Evolutionary conservation across 2,888 invertebrate genomes (phyloP).

Genomic region (Athripsodes cinereus): DNA sequence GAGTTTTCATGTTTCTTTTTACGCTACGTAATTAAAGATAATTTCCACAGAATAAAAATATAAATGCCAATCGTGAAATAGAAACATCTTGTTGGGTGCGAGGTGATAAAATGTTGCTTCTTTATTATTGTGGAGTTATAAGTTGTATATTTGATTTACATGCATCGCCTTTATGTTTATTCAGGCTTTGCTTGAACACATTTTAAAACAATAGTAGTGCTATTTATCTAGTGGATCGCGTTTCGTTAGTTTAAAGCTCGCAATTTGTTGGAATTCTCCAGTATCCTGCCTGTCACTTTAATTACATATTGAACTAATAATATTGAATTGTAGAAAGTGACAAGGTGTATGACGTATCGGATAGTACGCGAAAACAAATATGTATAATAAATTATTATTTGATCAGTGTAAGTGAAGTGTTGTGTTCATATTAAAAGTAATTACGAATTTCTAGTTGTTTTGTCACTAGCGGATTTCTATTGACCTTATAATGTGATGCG

Average conservation of each 20-base stretch:
- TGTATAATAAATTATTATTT: background rate
- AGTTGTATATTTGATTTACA: too few species aligned
- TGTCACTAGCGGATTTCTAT: background rate
- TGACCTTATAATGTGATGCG: background rate
- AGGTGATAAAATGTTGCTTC: conserved; percentile 14
- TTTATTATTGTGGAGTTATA: conserved; percentile 18
- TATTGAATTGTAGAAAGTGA: conserved; percentile 2
- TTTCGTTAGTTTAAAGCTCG: too few species aligned
- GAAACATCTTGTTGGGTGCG: conserved; percentile 2
- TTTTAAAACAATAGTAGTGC: too few species aligned
- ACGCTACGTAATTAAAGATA: too few species aligned
- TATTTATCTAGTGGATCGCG: too few species aligned
- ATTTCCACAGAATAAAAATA: background rate
- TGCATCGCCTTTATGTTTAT: too few species aligned
- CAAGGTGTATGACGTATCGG: conserved; percentile 6
- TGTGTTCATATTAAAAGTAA: background rate
- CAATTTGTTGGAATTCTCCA: background rate
- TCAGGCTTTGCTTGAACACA: too few species aligned
- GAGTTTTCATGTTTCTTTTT: too few species aligned
- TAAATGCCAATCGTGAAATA: background rate
- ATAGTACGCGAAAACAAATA: conserved; percentile 14
- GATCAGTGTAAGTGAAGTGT: background rate
- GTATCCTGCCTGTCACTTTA: background rate
- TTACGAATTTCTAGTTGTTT: background rate
- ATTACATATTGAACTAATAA: background rate